Base-by-base conservation (phyloP, 2,113 vertebrate species). In the Phyllostomus discolor region DNA sequence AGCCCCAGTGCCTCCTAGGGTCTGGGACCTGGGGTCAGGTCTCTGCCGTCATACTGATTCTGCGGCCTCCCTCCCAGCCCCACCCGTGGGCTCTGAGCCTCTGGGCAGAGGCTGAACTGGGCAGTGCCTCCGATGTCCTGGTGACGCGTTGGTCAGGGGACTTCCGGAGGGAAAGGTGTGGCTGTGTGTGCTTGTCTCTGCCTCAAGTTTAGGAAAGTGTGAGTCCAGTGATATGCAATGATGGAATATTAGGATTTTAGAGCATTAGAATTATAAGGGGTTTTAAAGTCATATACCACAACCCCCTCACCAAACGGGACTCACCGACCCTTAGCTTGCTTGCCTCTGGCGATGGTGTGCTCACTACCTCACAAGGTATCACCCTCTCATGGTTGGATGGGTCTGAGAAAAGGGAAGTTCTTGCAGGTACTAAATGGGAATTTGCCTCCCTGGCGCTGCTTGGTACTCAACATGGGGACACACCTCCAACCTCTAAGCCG, bases 171-270 rank as follows among this genome's bases (percentile, higher is more conserved):
- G 48, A 57, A 67, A 57, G 38, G 26, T 1, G 0, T 52, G n/a
- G 50, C 52, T 4, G 0, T 24, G 6, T 54, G 46, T 7, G 31
- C 35, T 26, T 43, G 7, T 6, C 48, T 62, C 48, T 11, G n/a
- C 31, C 46, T 69, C 2, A 4, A 5, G 31, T 78, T 76, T 78
- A 64, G 59, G 59, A 62, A 69, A 28, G 59, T 11, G 15, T 87
- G 9, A 28, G 35, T 31, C 16, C 41, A 22, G 0, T 31, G 50
- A 22, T 5, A 9, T 1, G 1, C 2, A 7, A 3, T 35, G 22
- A 46, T 52, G 17, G 66, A n/a, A 31, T 17, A 12, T n/a, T 41
- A 12, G n/a, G 38, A 41, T 8, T 48, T 57, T 15, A 31, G 54
- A 54, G 17, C n/a, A 4, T 17, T 50, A 35, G 41, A 48, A 33